Evolutionary conservation across 2,113 vertebrate species (phyloP).

Genomic region (Otus sunia): DNA sequence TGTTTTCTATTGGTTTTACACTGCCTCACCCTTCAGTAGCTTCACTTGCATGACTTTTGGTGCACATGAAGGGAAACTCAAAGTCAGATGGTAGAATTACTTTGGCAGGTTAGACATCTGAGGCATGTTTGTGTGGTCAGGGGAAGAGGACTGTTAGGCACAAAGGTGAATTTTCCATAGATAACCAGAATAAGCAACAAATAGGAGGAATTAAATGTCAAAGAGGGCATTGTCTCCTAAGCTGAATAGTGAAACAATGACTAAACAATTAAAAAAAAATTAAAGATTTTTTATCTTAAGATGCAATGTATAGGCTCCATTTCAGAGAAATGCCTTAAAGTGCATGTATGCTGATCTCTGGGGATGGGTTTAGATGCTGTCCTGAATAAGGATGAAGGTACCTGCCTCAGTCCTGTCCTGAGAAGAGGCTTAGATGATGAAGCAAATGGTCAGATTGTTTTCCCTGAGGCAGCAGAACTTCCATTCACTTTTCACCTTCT

Average conservation of each 20-base stretch:
- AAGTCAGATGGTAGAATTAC: not conserved
- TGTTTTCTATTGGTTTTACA: not conserved
- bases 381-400: not conserved
- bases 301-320: rapidly evolving
- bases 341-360: not conserved
- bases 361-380: not conserved
- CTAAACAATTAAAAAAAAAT: not conserved
- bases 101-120: not conserved
- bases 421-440: not conserved
- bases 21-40: not conserved
- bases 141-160: not conserved
- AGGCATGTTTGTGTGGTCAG: not conserved
- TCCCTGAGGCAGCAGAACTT: not conserved
- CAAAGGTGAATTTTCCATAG: not conserved
- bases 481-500: conserved; percentile 29
- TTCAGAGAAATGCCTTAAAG: not conserved
- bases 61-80: not conserved
- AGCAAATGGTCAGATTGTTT: not conserved
- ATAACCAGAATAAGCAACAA: not conserved
- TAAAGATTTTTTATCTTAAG: not conserved
- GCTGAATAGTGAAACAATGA: not conserved
- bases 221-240: not conserved
- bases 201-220: not conserved
- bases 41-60: not conserved
- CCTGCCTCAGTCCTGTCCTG: not conserved